phyloP scores from a whole-genome alignment of 2,797 vertebrate genomes.

The Apodemus agrarius region DNA sequence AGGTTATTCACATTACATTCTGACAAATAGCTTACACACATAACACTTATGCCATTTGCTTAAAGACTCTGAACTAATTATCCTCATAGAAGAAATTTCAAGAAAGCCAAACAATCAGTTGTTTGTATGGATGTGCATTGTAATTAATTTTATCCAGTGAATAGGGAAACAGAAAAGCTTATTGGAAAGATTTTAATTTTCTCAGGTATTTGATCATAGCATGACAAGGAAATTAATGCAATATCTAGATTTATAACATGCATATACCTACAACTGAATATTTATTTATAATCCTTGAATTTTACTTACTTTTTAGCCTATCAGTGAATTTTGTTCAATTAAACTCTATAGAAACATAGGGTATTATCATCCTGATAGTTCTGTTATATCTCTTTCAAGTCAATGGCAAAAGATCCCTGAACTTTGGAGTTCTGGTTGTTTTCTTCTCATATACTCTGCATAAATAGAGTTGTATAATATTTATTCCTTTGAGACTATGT shows the following conservation, averaged over 20 bases:
- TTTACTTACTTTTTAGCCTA: too few relatives aligned
- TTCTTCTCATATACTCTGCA: neutral
- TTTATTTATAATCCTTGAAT: neutral
- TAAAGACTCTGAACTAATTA: neutral
- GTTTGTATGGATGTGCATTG: too few relatives aligned
- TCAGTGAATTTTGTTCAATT: neutral
- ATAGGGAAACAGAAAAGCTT: neutral
- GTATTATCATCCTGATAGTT: neutral
- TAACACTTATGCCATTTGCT: neutral
- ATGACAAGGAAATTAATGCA: neutral
- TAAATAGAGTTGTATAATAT: neutral
- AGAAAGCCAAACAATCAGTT: neutral
- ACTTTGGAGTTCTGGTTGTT: neutral
- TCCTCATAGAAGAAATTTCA: neutral
- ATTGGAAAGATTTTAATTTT: neutral
- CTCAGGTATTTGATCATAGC: neutral
- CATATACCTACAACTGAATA: too few relatives aligned
- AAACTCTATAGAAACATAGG: neutral
- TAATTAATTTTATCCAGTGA: neutral
- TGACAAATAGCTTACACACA: neutral
- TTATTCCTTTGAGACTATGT: neutral
- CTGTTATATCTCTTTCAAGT: neutral
- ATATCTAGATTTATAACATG: neutral
- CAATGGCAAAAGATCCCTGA: neutral
- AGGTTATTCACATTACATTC: neutral